Evolutionary conservation across 1,140 invertebrate genomes (phyloP).

Genomic region (Armadillidium nasatum): DNA sequence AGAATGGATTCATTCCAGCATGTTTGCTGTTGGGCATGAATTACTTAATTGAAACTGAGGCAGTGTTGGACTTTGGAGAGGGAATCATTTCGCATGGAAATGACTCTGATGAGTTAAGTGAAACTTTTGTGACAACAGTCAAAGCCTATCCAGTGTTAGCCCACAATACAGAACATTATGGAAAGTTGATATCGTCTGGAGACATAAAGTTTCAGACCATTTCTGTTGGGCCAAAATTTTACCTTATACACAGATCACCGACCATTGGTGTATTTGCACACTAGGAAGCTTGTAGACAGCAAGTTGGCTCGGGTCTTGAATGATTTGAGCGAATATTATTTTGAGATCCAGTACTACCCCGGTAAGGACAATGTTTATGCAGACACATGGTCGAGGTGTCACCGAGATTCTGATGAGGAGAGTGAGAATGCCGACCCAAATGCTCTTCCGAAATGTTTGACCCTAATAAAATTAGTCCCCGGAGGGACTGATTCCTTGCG

Average conservation of each 20-base stretch:
- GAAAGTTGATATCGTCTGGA: too few relatives aligned
- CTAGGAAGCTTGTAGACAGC: neutral
- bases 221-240: neutral
- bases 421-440: too few relatives aligned
- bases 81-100: too few relatives aligned
- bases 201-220: conserved; percentile 17
- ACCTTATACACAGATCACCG: conserved; percentile 17
- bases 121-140: too few relatives aligned
- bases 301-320: neutral
- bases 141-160: too few relatives aligned
- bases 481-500: neutral
- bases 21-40: neutral
- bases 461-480: neutral
- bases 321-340: neutral
- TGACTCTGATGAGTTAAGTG: too few relatives aligned
- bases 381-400: neutral
- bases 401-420: neutral
- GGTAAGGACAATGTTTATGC: neutral
- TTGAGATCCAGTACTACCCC: conserved; percentile 4
- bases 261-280: conserved; percentile 17
- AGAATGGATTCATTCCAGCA: neutral
- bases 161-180: too few relatives aligned
- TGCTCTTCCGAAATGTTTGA: neutral
- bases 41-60: neutral
- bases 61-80: too few relatives aligned